Conservation (phyloP, 1,140 invertebrate genomes). For the Lamellibrachia luymesi region DNA sequence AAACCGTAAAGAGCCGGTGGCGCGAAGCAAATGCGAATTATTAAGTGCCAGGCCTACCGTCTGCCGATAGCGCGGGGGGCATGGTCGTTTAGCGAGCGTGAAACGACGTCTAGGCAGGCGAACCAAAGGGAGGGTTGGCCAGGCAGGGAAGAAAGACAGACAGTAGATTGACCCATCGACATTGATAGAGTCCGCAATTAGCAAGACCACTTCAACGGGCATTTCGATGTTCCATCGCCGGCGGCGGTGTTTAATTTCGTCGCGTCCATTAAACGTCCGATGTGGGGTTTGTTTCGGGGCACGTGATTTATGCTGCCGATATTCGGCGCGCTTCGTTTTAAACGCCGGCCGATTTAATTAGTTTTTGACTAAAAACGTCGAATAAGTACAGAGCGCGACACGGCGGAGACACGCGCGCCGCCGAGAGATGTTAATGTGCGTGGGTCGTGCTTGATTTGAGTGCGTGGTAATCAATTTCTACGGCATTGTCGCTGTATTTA, state of each 20-base stretch:
- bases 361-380: not conserved
- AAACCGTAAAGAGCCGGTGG: not conserved
- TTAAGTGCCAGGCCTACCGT: not conserved
- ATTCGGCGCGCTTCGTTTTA: not conserved
- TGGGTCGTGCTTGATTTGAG: not conserved
- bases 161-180: not conserved
- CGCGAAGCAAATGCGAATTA: not conserved
- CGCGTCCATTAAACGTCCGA: not conserved
- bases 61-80: not conserved
- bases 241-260: not conserved
- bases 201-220: not conserved
- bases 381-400: not conserved
- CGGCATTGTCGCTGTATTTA: not conserved
- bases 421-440: not conserved
- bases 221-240: not conserved
- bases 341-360: not conserved
- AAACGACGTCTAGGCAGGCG: not conserved
- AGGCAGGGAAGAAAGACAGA: not conserved
- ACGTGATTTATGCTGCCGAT: not conserved
- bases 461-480: not conserved
- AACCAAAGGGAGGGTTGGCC: not conserved
- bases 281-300: not conserved
- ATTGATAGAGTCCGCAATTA: constrained; percentile 5
- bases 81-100: not conserved
- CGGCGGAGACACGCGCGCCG: not conserved